Evolutionary conservation across 2,888 invertebrate genomes (phyloP), one percentile per base, ranked within the genome.

Genomic region (Synergus laeviventris): DNA sequence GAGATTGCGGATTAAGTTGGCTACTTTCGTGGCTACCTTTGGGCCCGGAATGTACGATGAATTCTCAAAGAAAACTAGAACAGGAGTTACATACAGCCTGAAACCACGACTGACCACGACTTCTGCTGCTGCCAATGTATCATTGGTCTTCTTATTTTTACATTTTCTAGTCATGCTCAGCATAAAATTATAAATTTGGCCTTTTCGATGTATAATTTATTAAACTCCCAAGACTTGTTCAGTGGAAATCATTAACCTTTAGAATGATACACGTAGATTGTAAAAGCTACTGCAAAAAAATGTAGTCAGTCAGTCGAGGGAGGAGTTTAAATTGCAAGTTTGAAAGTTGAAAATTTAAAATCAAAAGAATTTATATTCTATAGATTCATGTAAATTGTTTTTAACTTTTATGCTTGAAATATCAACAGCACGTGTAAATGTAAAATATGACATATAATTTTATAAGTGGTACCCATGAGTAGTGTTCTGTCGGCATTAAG

Each of bases 361-460:
- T n/a, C n/a, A 21, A 16, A 61, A 61, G 60, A 36, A 61, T 61
- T 36, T 36, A 36, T 61, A 21, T 11, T 31, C 0, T 9, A 45
- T 39, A 38, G 9, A 2, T 39, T 64, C 18, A 18, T 42, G 42
- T 45, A 64, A 66, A 66, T 66, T 45, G 24, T 49, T 70, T 45
- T 45, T 24, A 12, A 9, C 66, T 45, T 45, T n/a, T 45, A 21
- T 9, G n/a, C 24, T 31, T 24, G 66, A 66, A 66, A 66, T 66
- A 49, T 70, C n/a, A 70, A n/a, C 45, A n/a, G 45, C 49, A 70
- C 42, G 45, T 42, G 64, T 42, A 70, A 49, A 70, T 7, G 49
- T 70, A 16, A 49, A 70, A 70, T 49, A 70, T 70, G 70, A 70
- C 70, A 70, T 70, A 70, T 70, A 70, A 70, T 70, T 70, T 70